Percentiles rank a stretch among this genome's conserved stretches.
phyloP scores from a whole-genome alignment of 2,888 invertebrate species.

The Nowickia ferox region DNA sequence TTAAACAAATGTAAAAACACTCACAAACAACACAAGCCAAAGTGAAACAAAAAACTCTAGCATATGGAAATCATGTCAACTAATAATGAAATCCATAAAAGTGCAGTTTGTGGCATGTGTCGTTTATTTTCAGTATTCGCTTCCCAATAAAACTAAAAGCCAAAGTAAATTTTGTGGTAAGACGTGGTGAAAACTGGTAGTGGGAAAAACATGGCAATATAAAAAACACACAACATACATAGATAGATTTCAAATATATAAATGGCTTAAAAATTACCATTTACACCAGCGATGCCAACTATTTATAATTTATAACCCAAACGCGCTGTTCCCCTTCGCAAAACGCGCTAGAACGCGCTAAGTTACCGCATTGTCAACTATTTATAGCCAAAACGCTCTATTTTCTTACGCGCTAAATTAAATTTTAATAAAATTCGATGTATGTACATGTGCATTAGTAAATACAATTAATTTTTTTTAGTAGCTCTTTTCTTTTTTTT shows the following conservation, averaged over 20 bases:
- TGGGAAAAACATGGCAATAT: constrained; percentile 18
- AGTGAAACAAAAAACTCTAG: constrained; percentile 50
- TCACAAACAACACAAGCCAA: not conserved
- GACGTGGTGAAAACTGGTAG: constrained; percentile 50
- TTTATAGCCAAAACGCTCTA: no score
- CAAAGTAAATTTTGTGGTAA: constrained; percentile 67
- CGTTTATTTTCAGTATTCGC: constrained; percentile 78
- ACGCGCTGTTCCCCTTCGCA: no score
- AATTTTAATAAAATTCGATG: no score
- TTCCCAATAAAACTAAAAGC: constrained; percentile 79
- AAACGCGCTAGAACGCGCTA: no score
- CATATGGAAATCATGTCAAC: constrained; percentile 80
- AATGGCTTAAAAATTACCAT: constrained; percentile 46
- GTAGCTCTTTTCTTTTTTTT: no score
- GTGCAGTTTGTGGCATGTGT: constrained; percentile 82
- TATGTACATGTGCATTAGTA: no score
- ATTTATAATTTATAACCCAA: no score
- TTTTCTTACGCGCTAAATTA: no score
- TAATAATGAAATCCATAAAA: constrained; percentile 78
- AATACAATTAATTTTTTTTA: no score
- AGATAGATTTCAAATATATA: constrained; percentile 54
- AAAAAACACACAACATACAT: not conserved
- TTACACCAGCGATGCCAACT: no score
- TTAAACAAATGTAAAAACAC: not conserved
- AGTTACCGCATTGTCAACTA: no score